Evolutionary conservation across 2,113 vertebrate species (phyloP).

Genomic region (Naja naja): DNA sequence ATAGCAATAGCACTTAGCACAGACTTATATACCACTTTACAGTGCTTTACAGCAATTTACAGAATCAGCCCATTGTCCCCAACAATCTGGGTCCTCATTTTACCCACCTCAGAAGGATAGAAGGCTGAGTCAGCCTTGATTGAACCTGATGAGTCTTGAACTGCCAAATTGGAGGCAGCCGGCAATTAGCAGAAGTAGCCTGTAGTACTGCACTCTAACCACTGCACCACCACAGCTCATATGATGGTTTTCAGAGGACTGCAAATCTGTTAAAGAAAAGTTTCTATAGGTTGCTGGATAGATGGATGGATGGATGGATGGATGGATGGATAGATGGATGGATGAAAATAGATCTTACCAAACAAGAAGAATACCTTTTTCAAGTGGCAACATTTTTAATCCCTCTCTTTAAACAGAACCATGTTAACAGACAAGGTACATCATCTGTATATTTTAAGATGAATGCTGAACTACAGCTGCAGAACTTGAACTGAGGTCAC

Average conservation of each 20-base stretch:
- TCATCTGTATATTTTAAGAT: constrained; percentile 3
- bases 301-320: not conserved
- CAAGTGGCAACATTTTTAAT: not conserved
- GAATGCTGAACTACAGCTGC: not conserved
- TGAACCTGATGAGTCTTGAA: no score
- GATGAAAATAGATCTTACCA: not conserved
- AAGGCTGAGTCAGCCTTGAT: no score
- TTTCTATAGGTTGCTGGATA: not conserved
- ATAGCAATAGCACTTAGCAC: no score
- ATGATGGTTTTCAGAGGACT: not conserved
- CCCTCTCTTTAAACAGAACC: not conserved
- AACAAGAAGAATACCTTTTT: not conserved
- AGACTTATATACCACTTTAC: no score
- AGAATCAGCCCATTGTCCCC: no score
- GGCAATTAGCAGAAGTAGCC: no score
- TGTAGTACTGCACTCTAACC: no score
- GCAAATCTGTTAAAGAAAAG: not conserved
- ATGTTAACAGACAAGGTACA: not conserved
- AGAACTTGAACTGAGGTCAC: not conserved
- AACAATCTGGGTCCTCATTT: no score
- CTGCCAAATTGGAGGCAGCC: no score
- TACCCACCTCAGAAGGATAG: no score
- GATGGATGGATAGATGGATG: not conserved
- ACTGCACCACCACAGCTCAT: no score
- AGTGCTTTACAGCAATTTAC: no score